Percentiles rank a stretch among this genome's conserved stretches.
Evolutionary conservation across 1,140 invertebrate species (phyloP).

Genomic region (Polypedilum vanderplanki): DNA sequence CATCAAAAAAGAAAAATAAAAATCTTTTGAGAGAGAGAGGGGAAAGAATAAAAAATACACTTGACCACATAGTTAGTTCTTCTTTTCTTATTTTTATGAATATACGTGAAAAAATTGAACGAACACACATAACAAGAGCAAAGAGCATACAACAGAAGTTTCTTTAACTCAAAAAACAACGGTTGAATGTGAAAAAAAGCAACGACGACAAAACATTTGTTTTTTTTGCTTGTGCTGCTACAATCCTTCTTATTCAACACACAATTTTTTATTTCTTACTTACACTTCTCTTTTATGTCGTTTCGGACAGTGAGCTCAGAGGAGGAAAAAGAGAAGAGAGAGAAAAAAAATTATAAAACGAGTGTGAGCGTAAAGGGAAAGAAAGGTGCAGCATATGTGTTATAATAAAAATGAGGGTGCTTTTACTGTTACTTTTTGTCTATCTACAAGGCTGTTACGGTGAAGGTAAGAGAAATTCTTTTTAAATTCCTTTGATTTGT

Average conservation of each 20-base stretch:
- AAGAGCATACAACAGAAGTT: too few relatives aligned
- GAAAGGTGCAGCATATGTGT: conserved; percentile 20
- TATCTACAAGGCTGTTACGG: not conserved
- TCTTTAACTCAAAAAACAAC: too few relatives aligned
- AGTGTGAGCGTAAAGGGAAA: conserved; percentile 4
- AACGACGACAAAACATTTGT: too few relatives aligned
- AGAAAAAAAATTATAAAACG: not conserved
- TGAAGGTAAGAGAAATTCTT: conserved; percentile 9
- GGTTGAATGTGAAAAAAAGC: too few relatives aligned
- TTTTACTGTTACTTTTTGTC: conserved; percentile 20
- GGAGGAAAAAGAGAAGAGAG: not conserved
- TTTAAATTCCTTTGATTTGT: not conserved
- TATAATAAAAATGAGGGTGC: conserved; percentile 25
- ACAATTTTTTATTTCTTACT: not conserved
- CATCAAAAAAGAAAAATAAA: too few relatives aligned
- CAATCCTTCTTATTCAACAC: not conserved
- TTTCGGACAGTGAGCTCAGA: not conserved
- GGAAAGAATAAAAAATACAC: too few relatives aligned
- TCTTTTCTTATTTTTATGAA: too few relatives aligned
- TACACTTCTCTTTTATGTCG: not conserved
- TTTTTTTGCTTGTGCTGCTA: not conserved
- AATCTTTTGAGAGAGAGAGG: too few relatives aligned
- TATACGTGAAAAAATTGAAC: too few relatives aligned
- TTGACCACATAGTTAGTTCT: too few relatives aligned
- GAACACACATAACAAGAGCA: too few relatives aligned